These are phyloP conservation scores for Zeuzera pyrina DNA, from an alignment of 2,888 invertebrate genomes.

Conservation along the genomic window DNA sequence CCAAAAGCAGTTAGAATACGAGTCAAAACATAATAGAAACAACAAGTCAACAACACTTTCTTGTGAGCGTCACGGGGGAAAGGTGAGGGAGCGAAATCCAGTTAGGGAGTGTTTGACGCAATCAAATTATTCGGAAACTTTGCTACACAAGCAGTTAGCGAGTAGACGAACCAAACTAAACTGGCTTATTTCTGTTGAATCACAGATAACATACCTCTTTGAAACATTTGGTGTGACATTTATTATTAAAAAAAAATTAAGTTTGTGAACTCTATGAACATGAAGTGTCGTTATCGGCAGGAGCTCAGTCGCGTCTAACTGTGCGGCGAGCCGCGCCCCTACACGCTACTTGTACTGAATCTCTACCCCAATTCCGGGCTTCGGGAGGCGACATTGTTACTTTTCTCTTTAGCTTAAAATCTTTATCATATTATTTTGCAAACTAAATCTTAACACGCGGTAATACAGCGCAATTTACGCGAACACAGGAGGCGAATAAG, in stretches of 20 bases:
- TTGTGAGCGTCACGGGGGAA: slow-evolving; percentile 44
- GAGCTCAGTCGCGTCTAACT: slow-evolving; percentile 70
- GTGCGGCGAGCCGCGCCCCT: slow-evolving; percentile 73
- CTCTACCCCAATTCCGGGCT: slow-evolving; percentile 71
- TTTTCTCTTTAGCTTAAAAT: slow-evolving; percentile 28
- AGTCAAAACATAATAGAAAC: slow-evolving; percentile 54
- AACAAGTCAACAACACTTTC: slow-evolving; percentile 64
- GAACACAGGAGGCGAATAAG: slow-evolving; percentile 22
- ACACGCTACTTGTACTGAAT: slow-evolving; percentile 72
- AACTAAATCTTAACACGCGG: slow-evolving; percentile 16
- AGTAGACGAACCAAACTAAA: slow-evolving; percentile 14
- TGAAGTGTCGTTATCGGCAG: slow-evolving; percentile 56
- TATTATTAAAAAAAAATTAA: slow-evolving; percentile 25
- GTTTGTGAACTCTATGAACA: slow-evolving; percentile 36
- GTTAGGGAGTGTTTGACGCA: slow-evolving; percentile 45
- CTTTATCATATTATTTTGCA: slow-evolving; percentile 9
- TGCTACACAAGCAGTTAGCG: slow-evolving; percentile 10
- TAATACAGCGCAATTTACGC: slow-evolving; percentile 23
- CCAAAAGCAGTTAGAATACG: slow-evolving; percentile 33
- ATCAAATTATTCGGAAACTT: slow-evolving; percentile 45
- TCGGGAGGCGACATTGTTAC: slow-evolving; percentile 44
- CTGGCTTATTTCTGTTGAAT: too few species aligned
- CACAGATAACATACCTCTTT: slow-evolving; percentile 34
- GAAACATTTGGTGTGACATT: slow-evolving; percentile 5
- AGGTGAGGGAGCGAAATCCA: slow-evolving; percentile 43